These are phyloP conservation scores for Agriopis leucophaearia DNA, from an alignment of 2,888 invertebrate species.

Conservation along the genomic window DNA sequence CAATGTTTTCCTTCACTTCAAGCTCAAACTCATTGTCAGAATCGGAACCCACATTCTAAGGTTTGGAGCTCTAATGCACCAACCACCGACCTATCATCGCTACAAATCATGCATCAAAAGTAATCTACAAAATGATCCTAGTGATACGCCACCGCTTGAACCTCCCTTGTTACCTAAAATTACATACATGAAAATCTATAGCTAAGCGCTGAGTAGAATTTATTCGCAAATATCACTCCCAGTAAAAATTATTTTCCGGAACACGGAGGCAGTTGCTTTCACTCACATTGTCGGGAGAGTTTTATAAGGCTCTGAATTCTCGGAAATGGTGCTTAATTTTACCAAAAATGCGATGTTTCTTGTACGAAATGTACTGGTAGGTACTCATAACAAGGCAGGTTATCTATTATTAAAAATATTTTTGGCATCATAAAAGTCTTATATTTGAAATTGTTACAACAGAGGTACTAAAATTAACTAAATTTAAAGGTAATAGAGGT, in stretches of 20 bases:
- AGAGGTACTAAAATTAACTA: no score
- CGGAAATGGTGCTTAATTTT: conserved; percentile 17
- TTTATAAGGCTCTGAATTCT: conserved; percentile 16
- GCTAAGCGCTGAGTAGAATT: not conserved
- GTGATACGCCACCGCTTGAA: not conserved
- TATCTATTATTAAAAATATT: not conserved
- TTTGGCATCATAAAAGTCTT: not conserved
- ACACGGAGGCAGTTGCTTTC: conserved; percentile 17
- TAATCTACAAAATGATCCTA: not conserved
- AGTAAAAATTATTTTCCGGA: conserved; percentile 16
- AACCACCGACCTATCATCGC: no score
- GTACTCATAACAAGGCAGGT: not conserved
- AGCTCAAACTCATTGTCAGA: no score
- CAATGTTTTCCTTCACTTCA: no score
- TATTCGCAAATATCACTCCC: conserved; percentile 13
- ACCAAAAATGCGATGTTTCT: conserved; percentile 1
- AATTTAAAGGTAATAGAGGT: no score
- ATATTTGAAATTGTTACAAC: not conserved
- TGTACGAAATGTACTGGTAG: conserved; percentile 2
- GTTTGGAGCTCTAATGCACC: no score
- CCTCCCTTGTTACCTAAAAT: not conserved
- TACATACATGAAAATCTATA: not conserved
- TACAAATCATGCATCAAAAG: not conserved
- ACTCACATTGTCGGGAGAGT: conserved; percentile 3
- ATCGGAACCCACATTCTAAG: no score